Evolutionary conservation across 1,140 invertebrate genomes (phyloP).

Genomic region (Sesamia nonagrioides): DNA sequence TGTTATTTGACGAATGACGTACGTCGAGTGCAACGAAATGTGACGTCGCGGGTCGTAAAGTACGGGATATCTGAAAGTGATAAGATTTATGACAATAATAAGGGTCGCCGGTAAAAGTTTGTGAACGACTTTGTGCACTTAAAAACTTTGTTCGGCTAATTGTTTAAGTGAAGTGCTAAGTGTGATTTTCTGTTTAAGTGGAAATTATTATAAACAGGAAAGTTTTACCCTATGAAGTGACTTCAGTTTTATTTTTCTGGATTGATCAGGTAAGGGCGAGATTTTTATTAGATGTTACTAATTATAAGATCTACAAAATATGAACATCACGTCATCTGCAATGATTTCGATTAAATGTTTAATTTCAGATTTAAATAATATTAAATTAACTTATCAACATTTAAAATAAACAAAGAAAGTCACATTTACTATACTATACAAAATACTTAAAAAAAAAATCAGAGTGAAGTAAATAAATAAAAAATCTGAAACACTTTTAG

Average conservation of each 20-base stretch:
- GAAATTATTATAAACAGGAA: slow-evolving; percentile 42
- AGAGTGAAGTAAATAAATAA: too few species aligned
- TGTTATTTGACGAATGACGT: slow-evolving; percentile 3
- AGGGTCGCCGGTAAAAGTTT: slow-evolving; percentile 34
- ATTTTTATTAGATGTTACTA: not conserved
- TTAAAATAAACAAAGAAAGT: too few species aligned
- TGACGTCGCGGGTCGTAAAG: slow-evolving; percentile 46
- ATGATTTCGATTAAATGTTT: not conserved
- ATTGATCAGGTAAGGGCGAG: slow-evolving; percentile 41
- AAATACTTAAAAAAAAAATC: too few species aligned
- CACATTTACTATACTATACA: too few species aligned
- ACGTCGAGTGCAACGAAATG: slow-evolving; percentile 57
- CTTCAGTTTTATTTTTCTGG: slow-evolving; percentile 34
- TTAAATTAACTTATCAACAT: too few species aligned
- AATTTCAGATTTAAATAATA: too few species aligned
- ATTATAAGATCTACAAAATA: not conserved
- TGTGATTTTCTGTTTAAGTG: slow-evolving; percentile 47
- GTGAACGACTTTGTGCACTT: slow-evolving; percentile 44
- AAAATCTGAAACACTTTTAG: too few species aligned
- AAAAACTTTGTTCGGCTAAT: slow-evolving; percentile 45
- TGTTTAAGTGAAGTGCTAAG: slow-evolving; percentile 45
- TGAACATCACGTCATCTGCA: not conserved
- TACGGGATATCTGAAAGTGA: slow-evolving; percentile 39
- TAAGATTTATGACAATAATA: slow-evolving; percentile 49
- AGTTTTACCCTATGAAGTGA: slow-evolving; percentile 33